Base-by-base conservation (phyloP, 1,140 invertebrate species). In the Acyrthosiphon pisum region DNA sequence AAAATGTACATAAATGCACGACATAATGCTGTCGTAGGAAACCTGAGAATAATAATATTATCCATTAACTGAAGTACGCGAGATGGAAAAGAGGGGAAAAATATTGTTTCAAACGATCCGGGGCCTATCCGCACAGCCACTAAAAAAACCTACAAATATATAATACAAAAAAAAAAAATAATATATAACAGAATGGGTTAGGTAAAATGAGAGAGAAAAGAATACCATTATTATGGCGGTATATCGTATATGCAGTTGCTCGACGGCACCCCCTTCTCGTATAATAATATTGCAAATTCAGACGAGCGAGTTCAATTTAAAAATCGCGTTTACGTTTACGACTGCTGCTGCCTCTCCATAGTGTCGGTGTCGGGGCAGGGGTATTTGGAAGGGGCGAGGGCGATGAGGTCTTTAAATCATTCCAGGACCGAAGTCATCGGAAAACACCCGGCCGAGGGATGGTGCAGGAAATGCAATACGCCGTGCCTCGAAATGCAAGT, bases 321-420 rank as follows among this genome's bases (percentile, higher is more conserved):
- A 91, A 91, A 91, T 76, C 90, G 90, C 90, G 60, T 91, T 91
- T 76, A 91, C 90, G 60, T 68, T 91, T 89, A 53, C 88, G 56
- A 48, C 37, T 44, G 53, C 37, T 35, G 30, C 18, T 68, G 60
- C 60, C 30, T 3, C 60, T 68, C 2, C 9, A n/a, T n/a, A 68
- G 60, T n/a, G n/a, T n/a, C 60, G 60, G 60, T 6, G n/a, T 0
- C 9, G n/a, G 11, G n/a, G 14, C 11, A 56, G 22, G 6, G 50
- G 50, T 53, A 22, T 53, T 53, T 53, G 50, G 50, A 53, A 53
- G 20, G 60, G 30, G 14, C n/a, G 60, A 76, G 60, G 60, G 60
- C 60, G 60, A 76, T 2, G 90, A 76, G 60, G 68, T 76, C 68
- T 81, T 81, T 92, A 93, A 83, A 93, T 84, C 91, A 53, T 56